Base-by-base conservation (phyloP, 1,140 invertebrate species). In the Reticulitermes speratus region DNA sequence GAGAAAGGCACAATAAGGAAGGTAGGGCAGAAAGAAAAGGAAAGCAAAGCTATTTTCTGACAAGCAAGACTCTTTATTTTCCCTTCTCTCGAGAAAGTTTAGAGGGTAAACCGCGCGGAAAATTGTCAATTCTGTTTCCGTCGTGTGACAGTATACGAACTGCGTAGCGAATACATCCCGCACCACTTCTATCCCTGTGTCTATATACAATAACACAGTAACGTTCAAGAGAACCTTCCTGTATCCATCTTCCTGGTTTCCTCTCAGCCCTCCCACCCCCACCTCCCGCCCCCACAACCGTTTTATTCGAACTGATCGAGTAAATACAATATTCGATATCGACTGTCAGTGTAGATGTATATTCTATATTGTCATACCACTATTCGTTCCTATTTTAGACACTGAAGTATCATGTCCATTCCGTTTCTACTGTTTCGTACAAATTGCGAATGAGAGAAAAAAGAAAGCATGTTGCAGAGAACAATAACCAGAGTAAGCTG, bases 51-150 rank as follows among this genome's bases (percentile, higher is more conserved):
- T 84, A 84, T 84, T 84, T 84, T 84, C 83, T 84, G 83, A 84
- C 83, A 84, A 84, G 83, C 83, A 84, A 84, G 83, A 84, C 83
- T 59, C 52, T 84, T 84, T 84, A 84, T 84, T 84, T 84, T 84
- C 83, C 59, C 83, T 84, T 55, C 44, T 84, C 44, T 32, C 44
- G 83, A 84, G 83, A 59, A 75, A 84, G 83, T 84, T 84, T 84
- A 84, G 83, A 84, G 83, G 83, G 30, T 84, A 84, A 84, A 84
- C 83, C 83, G 48, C 83, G 83, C 83, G 83, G 83, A 84, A 84
- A 84, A 84, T 84, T 84, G 83, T 84, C 83, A 84, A 84, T 84
- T 84, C 52, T 84, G 83, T 59, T 52, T 84, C 83, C 45, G 48
- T 55, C 83, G 48, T 84, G 83, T 84, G 48, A 59, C 83, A 52